phyloP scores from a whole-genome alignment of 30 jellyfish, hydroid and myxozoan species.

The Nemopilema nomurai region DNA sequence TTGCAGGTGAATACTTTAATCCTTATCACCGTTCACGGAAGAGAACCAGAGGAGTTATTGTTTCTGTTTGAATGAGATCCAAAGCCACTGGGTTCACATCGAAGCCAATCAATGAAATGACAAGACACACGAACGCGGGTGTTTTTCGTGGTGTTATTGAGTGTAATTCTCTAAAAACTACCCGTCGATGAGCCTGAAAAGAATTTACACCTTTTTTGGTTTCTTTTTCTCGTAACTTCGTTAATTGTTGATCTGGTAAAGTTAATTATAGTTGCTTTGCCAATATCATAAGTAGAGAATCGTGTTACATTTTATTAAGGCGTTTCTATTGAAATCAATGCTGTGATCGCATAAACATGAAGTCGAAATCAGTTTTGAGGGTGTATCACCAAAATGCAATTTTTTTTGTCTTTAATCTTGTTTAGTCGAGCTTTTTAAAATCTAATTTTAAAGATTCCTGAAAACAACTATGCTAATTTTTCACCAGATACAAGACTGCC shows the following conservation, averaged over 20 bases:
- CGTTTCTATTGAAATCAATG: background rate
- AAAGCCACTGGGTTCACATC: background rate
- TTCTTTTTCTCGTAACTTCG: background rate
- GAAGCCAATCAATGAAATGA: background rate
- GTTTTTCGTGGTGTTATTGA: background rate
- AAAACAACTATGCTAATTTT: background rate
- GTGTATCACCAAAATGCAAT: no score
- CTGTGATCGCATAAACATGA: background rate
- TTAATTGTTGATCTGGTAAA: no score
- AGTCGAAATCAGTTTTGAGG: background rate
- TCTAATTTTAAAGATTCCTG: no score
- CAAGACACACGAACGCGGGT: background rate
- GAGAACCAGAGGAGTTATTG: background rate
- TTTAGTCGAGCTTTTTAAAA: no score
- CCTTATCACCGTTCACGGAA: background rate
- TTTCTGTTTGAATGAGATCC: background rate
- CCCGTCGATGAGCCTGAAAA: no score
- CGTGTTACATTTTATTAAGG: background rate
- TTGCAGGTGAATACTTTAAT: constrained; percentile 64
- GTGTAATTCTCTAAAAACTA: no score
- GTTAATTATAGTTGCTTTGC: background rate
- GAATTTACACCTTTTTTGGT: background rate
- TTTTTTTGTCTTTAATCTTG: no score
- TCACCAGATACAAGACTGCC: constrained; percentile 81
- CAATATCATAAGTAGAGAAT: background rate